phyloP scores from a whole-genome alignment of 2,888 invertebrate genomes.

The Argyresthia albistria region DNA sequence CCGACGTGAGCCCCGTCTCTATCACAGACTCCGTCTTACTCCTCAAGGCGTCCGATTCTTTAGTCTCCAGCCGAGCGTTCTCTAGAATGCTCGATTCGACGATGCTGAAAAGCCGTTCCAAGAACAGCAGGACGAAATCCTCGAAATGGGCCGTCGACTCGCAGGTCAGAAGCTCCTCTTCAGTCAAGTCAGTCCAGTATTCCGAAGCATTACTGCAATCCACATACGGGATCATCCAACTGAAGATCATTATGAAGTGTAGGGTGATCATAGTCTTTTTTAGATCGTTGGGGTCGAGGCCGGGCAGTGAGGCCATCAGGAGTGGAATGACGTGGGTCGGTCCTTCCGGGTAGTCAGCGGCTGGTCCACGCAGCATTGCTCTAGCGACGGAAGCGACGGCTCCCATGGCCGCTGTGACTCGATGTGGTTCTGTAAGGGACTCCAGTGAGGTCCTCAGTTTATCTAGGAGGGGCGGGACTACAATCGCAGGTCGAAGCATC shows the following conservation, averaged over 20 bases:
- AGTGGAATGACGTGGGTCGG: conserved; percentile 87
- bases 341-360: conserved; percentile 79
- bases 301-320: conserved; percentile 85
- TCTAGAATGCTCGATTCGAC: conserved; percentile 81
- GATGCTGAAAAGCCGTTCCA: conserved; percentile 82
- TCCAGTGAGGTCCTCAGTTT: conserved; percentile 85
- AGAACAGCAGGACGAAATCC: conserved; percentile 88
- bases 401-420: conserved; percentile 80
- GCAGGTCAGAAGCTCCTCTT: conserved; percentile 82
- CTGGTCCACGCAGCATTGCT: conserved; percentile 71
- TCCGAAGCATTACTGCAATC: conserved; percentile 86
- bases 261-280: conserved; percentile 83
- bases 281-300: conserved; percentile 92
- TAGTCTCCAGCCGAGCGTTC: conserved; percentile 76
- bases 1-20: conserved; percentile 79
- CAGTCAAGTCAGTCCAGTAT: conserved; percentile 78
- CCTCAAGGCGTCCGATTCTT: conserved; percentile 70
- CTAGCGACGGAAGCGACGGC: conserved; percentile 80
- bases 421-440: conserved; percentile 91
- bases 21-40: conserved; percentile 80
- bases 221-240: conserved; percentile 84
- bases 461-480: conserved; percentile 88
- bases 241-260: conserved; percentile 83
- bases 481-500: conserved; percentile 83
- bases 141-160: conserved; percentile 89